A percentile compares a stretch with the other conserved stretches of the same genome.
Evolutionary conservation across 2,888 invertebrate species (phyloP).

Genomic region (Drosophila kokeensis): DNA sequence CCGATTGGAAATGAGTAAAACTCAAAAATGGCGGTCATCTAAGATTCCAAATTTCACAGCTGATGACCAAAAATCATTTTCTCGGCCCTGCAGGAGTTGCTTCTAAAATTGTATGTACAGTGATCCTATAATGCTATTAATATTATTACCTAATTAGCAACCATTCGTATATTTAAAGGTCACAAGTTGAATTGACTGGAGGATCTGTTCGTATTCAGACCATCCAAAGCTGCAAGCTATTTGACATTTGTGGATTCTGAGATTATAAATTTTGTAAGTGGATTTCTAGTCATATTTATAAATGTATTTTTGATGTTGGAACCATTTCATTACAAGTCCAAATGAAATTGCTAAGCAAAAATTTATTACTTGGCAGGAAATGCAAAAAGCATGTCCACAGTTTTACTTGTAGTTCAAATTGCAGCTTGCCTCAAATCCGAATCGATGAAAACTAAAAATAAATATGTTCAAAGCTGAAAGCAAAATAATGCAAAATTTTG

Average conservation of each 20-base stretch:
- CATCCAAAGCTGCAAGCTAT: not conserved
- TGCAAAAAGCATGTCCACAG: constrained; percentile 13
- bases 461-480: constrained; percentile 23
- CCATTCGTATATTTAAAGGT: no score
- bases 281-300: not conserved
- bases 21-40: no score
- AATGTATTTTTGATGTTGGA: constrained; percentile 2
- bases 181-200: not conserved
- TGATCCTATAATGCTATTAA: no score
- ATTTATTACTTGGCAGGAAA: constrained; percentile 52
- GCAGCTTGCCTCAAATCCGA: constrained; percentile 10
- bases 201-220: not conserved
- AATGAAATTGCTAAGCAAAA: constrained; percentile 30
- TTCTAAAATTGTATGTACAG: no score
- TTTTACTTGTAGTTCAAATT: constrained; percentile 36
- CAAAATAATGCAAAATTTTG: constrained; percentile 70
- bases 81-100: no score
- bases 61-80: no score
- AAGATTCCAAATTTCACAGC: no score
- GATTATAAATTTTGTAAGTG: no score
- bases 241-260: not conserved
- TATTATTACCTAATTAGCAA: no score
- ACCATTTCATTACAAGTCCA: constrained; percentile 9
- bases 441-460: constrained; percentile 41
- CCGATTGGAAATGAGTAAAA: not conserved